Evolutionary conservation across 2,888 invertebrate species (phyloP), one percentile per base, ranked within the genome.

Genomic region (Eupeodes luniger): DNA sequence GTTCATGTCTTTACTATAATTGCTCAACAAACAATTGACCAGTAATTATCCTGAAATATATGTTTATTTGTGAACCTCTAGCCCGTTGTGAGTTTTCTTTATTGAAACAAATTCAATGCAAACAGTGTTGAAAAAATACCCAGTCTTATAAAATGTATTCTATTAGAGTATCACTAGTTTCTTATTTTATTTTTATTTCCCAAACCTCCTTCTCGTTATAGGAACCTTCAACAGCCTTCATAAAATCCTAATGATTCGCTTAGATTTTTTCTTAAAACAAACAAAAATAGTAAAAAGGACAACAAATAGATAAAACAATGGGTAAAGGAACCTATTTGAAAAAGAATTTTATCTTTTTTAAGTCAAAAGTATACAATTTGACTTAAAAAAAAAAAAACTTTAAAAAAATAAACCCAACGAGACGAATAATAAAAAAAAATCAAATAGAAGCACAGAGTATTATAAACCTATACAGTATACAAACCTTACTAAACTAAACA

Each of bases 11-110:
- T 81, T 72, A 57, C 66, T 72, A 36, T 78, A 85, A 81, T 81
- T 81, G 77, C 77, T 85, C 62, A 67, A 59, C 76, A 81, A 81
- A 81, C 86, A 83, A 79, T 86, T 64, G 79, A 14, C 59, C 19
- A 61, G 82, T 79, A 79, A 86, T 86, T 79, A 83, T 83, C 79
- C 70, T 86, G 70, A 83, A 86, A 79, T 70, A 75, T 57, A 62
- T 78, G 40, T 76, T 76, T 55, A 69, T 80, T 64, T 51, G 16
- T 36, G 49, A 61, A 27, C 34, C 74, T 61, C 10, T 19, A 64
- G 44, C 14, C 36, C 14, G 10, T 57, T 16, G 10, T 16, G 6
- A 4, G n/a, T 19, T 27, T 27, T 27, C 27, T 27, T 27, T 5
- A 55, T 19, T 12, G 5, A 53, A 40, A 70, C 44, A 81, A 85